A percentile compares a stretch with the other conserved stretches of the same genome.
Evolutionary conservation across 2,888 invertebrate genomes (phyloP).

Genomic region (Caradrina kadenii): DNA sequence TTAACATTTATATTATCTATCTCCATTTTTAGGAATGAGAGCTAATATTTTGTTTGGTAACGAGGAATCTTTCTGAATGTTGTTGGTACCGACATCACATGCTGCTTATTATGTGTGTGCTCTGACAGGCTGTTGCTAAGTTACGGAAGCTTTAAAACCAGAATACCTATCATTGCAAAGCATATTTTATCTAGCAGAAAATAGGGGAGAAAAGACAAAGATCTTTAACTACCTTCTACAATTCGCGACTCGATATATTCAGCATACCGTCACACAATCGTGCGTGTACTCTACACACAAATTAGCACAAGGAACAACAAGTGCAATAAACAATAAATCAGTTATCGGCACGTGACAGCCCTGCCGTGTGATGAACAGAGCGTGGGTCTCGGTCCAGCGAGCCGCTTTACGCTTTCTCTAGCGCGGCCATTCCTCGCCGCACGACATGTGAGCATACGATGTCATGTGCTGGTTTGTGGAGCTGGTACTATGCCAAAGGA

Average conservation of each 20-base stretch:
- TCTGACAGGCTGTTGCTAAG: background rate
- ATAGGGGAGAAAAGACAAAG: background rate
- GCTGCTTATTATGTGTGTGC: background rate
- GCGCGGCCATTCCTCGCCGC: slow-evolving; percentile 74
- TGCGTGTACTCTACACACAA: slow-evolving; percentile 27
- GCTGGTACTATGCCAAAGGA: slow-evolving; percentile 34
- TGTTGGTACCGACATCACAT: background rate
- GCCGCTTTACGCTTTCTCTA: slow-evolving; percentile 81
- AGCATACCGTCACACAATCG: slow-evolving; percentile 30
- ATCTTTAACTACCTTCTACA: no score
- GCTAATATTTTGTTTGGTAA: background rate
- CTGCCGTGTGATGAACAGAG: slow-evolving; percentile 64
- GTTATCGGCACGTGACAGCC: slow-evolving; percentile 59
- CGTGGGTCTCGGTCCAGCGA: slow-evolving; percentile 79
- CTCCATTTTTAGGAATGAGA: background rate
- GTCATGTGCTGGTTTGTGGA: slow-evolving; percentile 39
- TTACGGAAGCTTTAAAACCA: background rate
- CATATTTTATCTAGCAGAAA: background rate
- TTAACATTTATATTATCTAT: background rate
- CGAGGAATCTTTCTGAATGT: background rate
- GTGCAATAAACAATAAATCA: slow-evolving; percentile 25
- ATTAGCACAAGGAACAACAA: slow-evolving; percentile 30
- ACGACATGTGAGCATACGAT: slow-evolving; percentile 66
- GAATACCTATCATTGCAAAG: background rate
- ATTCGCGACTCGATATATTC: background rate